Conservation (phyloP, 2,888 invertebrate genomes). For the Tyria jacobaeae region DNA sequence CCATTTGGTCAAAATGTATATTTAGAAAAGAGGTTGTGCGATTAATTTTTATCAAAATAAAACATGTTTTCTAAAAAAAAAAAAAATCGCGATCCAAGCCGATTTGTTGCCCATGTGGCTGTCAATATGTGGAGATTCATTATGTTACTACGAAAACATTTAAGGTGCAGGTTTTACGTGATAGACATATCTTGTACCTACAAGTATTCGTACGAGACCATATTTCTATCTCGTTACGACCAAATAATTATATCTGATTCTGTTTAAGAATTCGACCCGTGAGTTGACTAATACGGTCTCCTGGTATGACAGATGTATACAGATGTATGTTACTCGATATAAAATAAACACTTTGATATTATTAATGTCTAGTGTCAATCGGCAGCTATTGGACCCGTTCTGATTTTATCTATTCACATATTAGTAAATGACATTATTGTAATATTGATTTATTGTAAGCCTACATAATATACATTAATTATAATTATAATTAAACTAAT, state of each 20-base stretch:
- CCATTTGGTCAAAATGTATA: too few species aligned
- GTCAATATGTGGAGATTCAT: too few species aligned
- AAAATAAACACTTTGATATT: constrained; percentile 34
- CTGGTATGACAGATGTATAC: too few species aligned
- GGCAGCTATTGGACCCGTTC: constrained; percentile 24
- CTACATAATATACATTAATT: background rate
- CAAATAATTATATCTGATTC: constrained; percentile 51
- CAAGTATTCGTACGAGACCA: constrained; percentile 48
- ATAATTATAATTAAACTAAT: too few species aligned
- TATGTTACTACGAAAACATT: constrained; percentile 22
- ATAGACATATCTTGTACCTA: constrained; percentile 37
- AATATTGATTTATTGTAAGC: constrained; percentile 28
- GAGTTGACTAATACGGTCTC: constrained; percentile 48
- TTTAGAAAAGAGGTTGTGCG: too few species aligned
- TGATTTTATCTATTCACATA: constrained; percentile 39
- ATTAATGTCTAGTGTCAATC: constrained; percentile 35
- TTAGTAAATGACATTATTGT: constrained; percentile 34
- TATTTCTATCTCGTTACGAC: constrained; percentile 44
- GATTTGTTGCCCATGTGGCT: too few species aligned
- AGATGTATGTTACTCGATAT: constrained; percentile 39
- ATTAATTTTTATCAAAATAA: too few species aligned
- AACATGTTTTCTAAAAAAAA: too few species aligned
- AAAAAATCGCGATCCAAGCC: too few species aligned
- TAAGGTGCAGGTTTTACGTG: constrained; percentile 28
- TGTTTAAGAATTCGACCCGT: constrained; percentile 49